Base-by-base conservation (phyloP, 2,888 invertebrate genomes). In the Amphipyra berbera region DNA sequence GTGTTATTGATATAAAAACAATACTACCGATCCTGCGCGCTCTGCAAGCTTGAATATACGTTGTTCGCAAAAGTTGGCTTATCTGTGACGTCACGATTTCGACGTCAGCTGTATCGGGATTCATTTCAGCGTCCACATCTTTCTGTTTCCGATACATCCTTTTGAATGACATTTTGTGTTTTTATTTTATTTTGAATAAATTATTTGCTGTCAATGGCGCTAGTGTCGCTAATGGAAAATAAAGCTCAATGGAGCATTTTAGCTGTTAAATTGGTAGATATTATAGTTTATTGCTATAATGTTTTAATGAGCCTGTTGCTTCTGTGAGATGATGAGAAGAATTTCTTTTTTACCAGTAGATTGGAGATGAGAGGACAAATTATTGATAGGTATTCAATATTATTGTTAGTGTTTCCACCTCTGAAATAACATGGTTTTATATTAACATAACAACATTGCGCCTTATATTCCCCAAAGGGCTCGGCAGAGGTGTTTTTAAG, bases 41-140 rank as follows among this genome's bases (percentile, higher is more conserved):
- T 38, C 14, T 52, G 9, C 40, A 44, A 41, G 57, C 42, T 62
- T 70, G 61, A 68, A 65, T 68, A 64, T 72, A 62, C 62, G 45
- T 64, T 57, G 77, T 66, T 75, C 61, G 80, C 54, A 70, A 82
- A 83, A 83, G 82, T 85, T 83, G 68, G 78, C 79, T 85, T 85
- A 85, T 85, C 83, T 79, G 41, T 65, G 69, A 63, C 74, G 70
- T 68, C 62, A 68, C 57, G 65, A 70, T 69, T 82, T 78, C 48
- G 48, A 74, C 68, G 76, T 75, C 74, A 74, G 38, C 45, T 62
- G 54, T 61, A 68, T 68, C 68, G 45, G 54, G 15, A 67, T 73
- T 66, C 72, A 79, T 77, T 79, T 69, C 67, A 75, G n/a, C 67
- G 21, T 68, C 52, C 50, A 61, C 65, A 65, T 77, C 81, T 78